Conservation (phyloP, 2,888 invertebrate species). For the Thecophora atra region DNA sequence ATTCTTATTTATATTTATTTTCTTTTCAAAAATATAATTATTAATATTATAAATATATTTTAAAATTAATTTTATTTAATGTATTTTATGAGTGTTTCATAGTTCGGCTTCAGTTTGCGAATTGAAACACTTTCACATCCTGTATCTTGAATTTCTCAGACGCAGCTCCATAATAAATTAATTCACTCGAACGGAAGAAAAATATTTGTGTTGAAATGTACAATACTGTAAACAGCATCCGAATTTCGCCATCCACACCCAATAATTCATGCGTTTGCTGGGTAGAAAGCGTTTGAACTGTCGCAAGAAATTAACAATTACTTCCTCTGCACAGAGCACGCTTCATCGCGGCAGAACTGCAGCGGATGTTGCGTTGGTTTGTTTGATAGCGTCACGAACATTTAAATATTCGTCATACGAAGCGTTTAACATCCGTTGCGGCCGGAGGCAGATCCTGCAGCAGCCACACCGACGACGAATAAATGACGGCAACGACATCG, state of each 20-base stretch:
- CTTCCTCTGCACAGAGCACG: slow-evolving; percentile 19
- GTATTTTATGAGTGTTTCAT: too few relatives aligned
- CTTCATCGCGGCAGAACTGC: slow-evolving; percentile 15
- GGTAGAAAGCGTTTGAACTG: slow-evolving; percentile 33
- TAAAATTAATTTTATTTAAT: too few relatives aligned
- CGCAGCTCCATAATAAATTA: slow-evolving; percentile 25
- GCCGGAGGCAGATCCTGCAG: background rate
- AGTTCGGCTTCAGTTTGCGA: too few relatives aligned
- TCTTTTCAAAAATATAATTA: too few relatives aligned
- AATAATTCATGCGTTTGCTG: slow-evolving; percentile 15
- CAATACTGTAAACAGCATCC: slow-evolving; percentile 7
- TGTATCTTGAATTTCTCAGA: slow-evolving; percentile 14
- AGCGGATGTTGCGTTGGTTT: slow-evolving; percentile 25
- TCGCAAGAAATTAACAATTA: slow-evolving; percentile 36
- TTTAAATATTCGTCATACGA: background rate
- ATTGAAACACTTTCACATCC: background rate
- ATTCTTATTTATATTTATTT: too few relatives aligned
- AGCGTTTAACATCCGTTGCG: background rate
- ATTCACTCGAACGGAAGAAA: slow-evolving; percentile 21
- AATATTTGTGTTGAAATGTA: slow-evolving; percentile 20
- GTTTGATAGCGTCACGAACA: slow-evolving; percentile 2
- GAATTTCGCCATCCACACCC: background rate
- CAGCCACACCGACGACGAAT: background rate
- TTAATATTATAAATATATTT: too few relatives aligned
- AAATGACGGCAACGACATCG: background rate